Evolutionary conservation across 2,797 vertebrate genomes (phyloP).

Genomic region (Megalops cyprinoides): DNA sequence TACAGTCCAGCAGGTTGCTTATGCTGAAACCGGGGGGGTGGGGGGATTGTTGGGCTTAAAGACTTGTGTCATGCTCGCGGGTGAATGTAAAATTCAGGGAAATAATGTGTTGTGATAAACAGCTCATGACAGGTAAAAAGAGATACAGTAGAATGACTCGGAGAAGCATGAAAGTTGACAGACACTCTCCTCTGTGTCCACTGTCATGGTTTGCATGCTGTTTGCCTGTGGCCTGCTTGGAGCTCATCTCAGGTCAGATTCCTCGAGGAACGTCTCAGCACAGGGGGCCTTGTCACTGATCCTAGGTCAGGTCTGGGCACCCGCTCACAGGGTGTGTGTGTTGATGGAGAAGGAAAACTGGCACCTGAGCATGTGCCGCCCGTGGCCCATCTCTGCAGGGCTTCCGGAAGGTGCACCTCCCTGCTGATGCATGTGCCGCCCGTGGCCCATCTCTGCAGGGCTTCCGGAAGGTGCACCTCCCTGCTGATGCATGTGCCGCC

Average conservation of each 20-base stretch:
- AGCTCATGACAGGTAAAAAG: neutral
- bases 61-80: neutral
- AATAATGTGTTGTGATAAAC: neutral
- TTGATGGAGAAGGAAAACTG: neutral
- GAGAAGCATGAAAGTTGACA: neutral
- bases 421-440: too few relatives aligned
- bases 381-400: too few relatives aligned
- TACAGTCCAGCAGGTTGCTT: neutral
- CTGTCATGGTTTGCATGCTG: conserved; percentile 11
- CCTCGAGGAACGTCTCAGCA: neutral
- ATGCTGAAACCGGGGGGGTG: too few relatives aligned
- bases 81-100: conserved; percentile 13
- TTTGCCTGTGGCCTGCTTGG: conserved; percentile 17
- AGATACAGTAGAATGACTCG: conserved; percentile 5
- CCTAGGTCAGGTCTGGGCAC: neutral
- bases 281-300: neutral
- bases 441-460: too few relatives aligned
- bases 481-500: too few relatives aligned
- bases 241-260: neutral
- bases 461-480: too few relatives aligned
- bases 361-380: too few relatives aligned
- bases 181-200: neutral
- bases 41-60: too few relatives aligned
- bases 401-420: too few relatives aligned
- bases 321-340: neutral